Evolutionary conservation across 2,888 invertebrate genomes (phyloP), one percentile per base, ranked within the genome.

Genomic region (Notodromas monacha): DNA sequence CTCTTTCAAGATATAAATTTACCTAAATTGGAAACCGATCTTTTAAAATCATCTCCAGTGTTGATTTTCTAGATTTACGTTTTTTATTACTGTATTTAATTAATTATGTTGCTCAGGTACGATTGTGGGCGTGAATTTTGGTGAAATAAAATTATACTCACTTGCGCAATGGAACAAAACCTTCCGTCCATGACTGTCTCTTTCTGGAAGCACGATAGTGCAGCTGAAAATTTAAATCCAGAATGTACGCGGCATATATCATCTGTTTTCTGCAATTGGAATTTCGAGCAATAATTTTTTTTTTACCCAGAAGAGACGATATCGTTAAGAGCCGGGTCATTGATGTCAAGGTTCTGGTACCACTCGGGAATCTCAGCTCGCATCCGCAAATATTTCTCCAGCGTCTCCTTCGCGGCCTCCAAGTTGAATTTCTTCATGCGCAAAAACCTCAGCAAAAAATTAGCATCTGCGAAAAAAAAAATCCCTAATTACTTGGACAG

Each of bases 361-460:
- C 21, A 21, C n/a, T 21, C 21, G 8, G 21, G 21, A n/a, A n/a
- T 21, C 21, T 21, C 21, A 6, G 6, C 8, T 21, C 21, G 21
- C 21, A 21, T 21, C 21, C 21, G 21, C n/a, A 21, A n/a, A 21
- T 21, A 21, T 21, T n/a, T 21, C 21, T 21, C 21, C 21, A 21
- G n/a, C 21, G 21, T 21, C 21, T 8, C 21, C 21, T 6, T 8
- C 21, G 21, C 21, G 6, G 8, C 21, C n/a, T 21, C 21, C 21
- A 21, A 6, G 21, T 21, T n/a, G 21, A 21, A 21, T n/a, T 21
- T 21, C 21, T 21, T 21, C 21, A 21, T 21, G 8, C 21, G 21
- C 21, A 21, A 21, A n/a, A 21, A 21, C n/a, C 21, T 6, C 6
- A 21, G 21, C 21, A 21, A n/a, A n/a, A 21, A 21, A 8, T n/a